phyloP scores from a whole-genome alignment of 2,113 vertebrate species.

The Cacatua alba region DNA sequence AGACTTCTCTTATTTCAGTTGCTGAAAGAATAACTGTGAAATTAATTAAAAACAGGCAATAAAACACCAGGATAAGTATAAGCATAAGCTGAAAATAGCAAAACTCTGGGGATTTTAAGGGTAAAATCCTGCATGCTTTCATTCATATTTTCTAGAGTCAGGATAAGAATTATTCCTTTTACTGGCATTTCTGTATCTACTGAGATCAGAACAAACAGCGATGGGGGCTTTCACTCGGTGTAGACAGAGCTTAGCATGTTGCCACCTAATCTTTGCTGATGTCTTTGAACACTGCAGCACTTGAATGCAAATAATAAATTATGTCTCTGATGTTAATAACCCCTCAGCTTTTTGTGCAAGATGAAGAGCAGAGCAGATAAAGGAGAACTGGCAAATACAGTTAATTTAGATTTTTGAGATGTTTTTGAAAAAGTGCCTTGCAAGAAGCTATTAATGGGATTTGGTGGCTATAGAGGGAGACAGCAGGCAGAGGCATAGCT shows the following conservation, averaged over 20 bases:
- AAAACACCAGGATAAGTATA: background rate
- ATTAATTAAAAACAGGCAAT: slow-evolving; percentile 21
- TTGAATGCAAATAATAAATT: slow-evolving; percentile 10
- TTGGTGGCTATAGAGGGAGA: background rate
- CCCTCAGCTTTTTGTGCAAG: background rate
- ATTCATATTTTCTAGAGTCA: background rate
- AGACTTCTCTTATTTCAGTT: slow-evolving; percentile 3
- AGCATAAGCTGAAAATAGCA: background rate
- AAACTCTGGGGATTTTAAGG: background rate
- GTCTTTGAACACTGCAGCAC: background rate
- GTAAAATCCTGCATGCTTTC: background rate
- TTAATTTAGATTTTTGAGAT: slow-evolving; percentile 25
- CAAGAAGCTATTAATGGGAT: background rate
- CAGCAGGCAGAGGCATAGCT: background rate
- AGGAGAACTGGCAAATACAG: background rate
- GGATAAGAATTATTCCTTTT: background rate
- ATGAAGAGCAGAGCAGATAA: background rate
- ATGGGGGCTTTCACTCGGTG: background rate
- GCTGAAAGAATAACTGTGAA: slow-evolving; percentile 30
- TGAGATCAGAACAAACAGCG: background rate
- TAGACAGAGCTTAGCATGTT: background rate
- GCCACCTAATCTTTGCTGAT: background rate
- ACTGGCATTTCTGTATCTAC: background rate
- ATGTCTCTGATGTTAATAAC: background rate
- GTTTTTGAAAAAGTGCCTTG: background rate